A percentile compares a stretch with the other conserved stretches of the same genome.
phyloP scores from a whole-genome alignment of 2,888 invertebrate species.

The Agrochola circellaris region DNA sequence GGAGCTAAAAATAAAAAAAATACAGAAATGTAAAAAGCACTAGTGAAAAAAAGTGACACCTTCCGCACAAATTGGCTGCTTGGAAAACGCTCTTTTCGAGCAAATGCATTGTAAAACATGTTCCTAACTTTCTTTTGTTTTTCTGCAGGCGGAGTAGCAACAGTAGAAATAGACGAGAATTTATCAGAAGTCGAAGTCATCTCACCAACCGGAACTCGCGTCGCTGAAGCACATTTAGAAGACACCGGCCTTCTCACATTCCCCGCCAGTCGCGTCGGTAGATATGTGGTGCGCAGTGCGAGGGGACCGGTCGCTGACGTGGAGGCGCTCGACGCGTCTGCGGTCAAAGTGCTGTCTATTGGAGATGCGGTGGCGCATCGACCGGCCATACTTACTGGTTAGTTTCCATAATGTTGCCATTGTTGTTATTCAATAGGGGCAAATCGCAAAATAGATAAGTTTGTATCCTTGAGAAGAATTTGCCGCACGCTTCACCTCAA shows the following conservation, averaged over 20 bases:
- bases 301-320: constrained; percentile 88
- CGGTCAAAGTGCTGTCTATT: constrained; percentile 93
- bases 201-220: constrained; percentile 92
- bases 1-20: too few relatives aligned
- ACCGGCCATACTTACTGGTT: constrained; percentile 93
- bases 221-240: constrained; percentile 91
- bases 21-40: too few relatives aligned
- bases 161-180: constrained; percentile 91
- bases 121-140: background rate
- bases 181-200: constrained; percentile 93
- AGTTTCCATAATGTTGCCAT: background rate
- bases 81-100: too few relatives aligned
- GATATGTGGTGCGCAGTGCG: constrained; percentile 92
- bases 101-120: background rate
- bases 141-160: constrained; percentile 87
- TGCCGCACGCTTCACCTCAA: background rate
- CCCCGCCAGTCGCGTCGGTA: constrained; percentile 94
- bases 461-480: background rate
- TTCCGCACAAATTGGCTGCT: too few relatives aligned
- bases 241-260: constrained; percentile 93
- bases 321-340: constrained; percentile 95
- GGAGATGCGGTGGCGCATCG: constrained; percentile 95
- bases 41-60: too few relatives aligned
- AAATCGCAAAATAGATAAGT: background rate
- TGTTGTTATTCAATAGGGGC: background rate